These are phyloP conservation scores for Meliscaeva auricollis DNA, from an alignment of 2,888 invertebrate species.

Conservation along the genomic window DNA sequence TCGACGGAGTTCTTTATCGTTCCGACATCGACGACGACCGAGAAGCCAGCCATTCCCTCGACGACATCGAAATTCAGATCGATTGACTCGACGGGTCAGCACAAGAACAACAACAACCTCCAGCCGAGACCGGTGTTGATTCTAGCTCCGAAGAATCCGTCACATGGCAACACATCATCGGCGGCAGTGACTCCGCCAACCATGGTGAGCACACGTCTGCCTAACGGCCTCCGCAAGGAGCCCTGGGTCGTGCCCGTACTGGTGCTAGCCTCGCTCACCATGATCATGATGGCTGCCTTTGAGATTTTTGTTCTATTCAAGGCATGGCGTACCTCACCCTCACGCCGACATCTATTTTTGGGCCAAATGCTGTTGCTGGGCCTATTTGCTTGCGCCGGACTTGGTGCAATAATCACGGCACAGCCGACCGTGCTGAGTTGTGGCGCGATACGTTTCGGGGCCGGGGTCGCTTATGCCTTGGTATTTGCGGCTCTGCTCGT, in stretches of 20 bases:
- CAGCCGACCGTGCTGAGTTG: slow-evolving; percentile 92
- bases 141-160: slow-evolving; percentile 78
- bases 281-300: slow-evolving; percentile 93
- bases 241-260: slow-evolving; percentile 96
- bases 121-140: slow-evolving; percentile 80
- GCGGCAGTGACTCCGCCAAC: slow-evolving; percentile 80
- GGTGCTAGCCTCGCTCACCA: slow-evolving; percentile 92
- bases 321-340: slow-evolving; percentile 92
- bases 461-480: slow-evolving; percentile 92
- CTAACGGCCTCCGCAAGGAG: slow-evolving; percentile 87
- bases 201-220: slow-evolving; percentile 81
- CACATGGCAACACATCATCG: slow-evolving; percentile 72
- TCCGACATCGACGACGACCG: slow-evolving; percentile 85
- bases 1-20: slow-evolving; percentile 94
- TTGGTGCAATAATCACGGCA: slow-evolving; percentile 91
- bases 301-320: slow-evolving; percentile 95
- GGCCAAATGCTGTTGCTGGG: slow-evolving; percentile 94
- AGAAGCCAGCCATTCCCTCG: slow-evolving; percentile 78
- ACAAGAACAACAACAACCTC: slow-evolving; percentile 72
- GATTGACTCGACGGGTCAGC: slow-evolving; percentile 78
- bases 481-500: slow-evolving; percentile 96
- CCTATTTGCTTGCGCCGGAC: slow-evolving; percentile 91
- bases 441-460: slow-evolving; percentile 92
- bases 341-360: slow-evolving; percentile 93
- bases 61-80: slow-evolving; percentile 79